Evolutionary conservation across 1,140 invertebrate genomes (phyloP).

Genomic region (Formica exsecta): DNA sequence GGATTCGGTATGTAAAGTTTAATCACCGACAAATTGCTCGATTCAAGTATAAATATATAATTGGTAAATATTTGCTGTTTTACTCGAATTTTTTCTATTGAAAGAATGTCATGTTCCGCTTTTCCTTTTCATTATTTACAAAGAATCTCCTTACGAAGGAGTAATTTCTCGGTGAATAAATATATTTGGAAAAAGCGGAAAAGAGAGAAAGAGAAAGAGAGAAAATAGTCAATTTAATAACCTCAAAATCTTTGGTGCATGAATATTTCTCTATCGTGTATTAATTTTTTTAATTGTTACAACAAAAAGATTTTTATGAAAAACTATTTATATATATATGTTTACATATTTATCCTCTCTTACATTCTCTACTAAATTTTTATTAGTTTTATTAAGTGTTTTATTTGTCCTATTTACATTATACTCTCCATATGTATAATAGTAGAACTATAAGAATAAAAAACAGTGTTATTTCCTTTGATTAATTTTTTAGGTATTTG

Average conservation of each 20-base stretch:
- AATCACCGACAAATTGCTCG: not conserved
- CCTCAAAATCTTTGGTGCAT: constrained; percentile 63
- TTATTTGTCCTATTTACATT: not conserved
- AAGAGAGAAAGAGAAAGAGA: not conserved
- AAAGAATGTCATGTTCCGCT: not conserved
- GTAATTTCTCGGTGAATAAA: not conserved
- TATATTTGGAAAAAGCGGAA: not conserved
- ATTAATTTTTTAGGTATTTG: constrained; percentile 90
- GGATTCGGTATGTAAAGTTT: constrained; percentile 70
- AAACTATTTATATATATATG: not conserved
- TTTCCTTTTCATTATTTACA: not conserved
- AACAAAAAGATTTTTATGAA: not conserved
- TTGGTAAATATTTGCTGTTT: constrained; percentile 51
- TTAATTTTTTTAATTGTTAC: not conserved
- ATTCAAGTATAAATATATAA: constrained; percentile 39
- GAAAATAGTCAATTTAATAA: constrained; percentile 50
- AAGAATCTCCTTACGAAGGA: not conserved
- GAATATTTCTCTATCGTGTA: not conserved
- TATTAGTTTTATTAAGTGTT: not conserved
- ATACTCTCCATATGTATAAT: not conserved
- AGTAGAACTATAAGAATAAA: not conserved
- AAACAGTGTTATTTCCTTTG: not conserved
- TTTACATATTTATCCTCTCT: too few relatives aligned
- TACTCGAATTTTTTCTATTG: not conserved
- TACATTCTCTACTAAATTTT: not conserved